A percentile compares a stretch with the other conserved stretches of the same genome.
These are phyloP conservation scores for Dromas ardeola DNA, from an alignment of 2,113 vertebrate species.

Conservation along the genomic window DNA sequence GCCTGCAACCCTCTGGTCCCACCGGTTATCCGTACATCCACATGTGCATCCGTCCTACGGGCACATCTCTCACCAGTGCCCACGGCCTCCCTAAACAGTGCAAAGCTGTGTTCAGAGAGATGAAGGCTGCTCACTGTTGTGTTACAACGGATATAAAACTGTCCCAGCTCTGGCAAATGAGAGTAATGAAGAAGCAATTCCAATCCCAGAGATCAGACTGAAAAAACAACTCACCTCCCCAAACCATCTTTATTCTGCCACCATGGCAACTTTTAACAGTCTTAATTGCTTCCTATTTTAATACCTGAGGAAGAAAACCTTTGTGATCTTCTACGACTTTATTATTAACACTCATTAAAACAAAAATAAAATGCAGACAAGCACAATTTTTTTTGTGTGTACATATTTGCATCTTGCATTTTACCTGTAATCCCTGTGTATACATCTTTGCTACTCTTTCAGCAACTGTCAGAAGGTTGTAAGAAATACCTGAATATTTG, in stretches of 20 bases:
- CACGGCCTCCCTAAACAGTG: neutral
- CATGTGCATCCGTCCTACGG: fast-evolving
- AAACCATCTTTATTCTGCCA: neutral
- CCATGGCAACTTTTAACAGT: slow-evolving; percentile 37
- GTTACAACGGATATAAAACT: fast-evolving
- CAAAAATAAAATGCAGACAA: neutral
- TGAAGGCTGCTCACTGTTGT: neutral
- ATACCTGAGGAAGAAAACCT: neutral
- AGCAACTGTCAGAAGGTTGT: neutral
- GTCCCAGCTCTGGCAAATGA: neutral
- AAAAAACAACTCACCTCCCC: neutral
- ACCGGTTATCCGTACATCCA: fast-evolving
- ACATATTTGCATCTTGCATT: neutral
- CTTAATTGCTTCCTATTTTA: slow-evolving; percentile 26
- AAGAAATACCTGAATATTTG: neutral
- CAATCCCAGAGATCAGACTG: neutral
- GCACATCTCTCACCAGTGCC: neutral
- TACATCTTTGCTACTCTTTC: neutral
- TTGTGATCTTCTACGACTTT: neutral
- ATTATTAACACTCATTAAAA: neutral
- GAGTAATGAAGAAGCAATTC: neutral
- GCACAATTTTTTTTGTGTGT: neutral
- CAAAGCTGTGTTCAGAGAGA: fast-evolving
- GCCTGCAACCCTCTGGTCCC: neutral
- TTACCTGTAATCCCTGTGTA: neutral